Evolutionary conservation across 2,113 vertebrate species (phyloP), one percentile per base, ranked within the genome.

Genomic region (Suricata suricatta): DNA sequence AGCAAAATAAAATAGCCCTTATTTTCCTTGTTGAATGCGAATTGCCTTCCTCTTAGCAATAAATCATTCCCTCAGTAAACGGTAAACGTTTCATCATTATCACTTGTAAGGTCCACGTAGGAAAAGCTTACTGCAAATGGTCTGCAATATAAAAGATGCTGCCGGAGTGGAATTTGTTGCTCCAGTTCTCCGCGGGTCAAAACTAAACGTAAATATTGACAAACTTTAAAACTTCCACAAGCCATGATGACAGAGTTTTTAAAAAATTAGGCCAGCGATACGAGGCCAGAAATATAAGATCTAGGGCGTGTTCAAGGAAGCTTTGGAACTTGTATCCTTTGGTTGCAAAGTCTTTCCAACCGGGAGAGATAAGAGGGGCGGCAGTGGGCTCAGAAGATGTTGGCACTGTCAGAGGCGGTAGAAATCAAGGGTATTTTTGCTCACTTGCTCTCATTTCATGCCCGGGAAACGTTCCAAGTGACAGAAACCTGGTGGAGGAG

Each of bases 191-290:
- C 38, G 14, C 41, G 38, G 31, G 35, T 83, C 96, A 87, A 54
- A 85, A 87, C 35, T 27, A 82, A 81, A 79, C 44, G 41, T 41
- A 74, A 93, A 96, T 77, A 96, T 68, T 90, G 92, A 88, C 74
- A 84, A 79, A 44, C 10, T 88, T 93, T 79, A 64, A 29, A 54
- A 89, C 33, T 72, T 60, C 57, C 1, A 8, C 21, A 57, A 94
- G 11, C 52, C 93, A 87, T 64, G 69, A 47, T 17, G 85, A 54
- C 69, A 92, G 27, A 87, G 88, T 87, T 54, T 82, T 71, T 29
- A 35, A 64, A 50, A 93, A 84, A 57, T 41, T 57, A 41, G 25
- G 72, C 63, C 86, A 93, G n/a, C 29, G 68, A 27, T 66, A 12
- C 44, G 81, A 33, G 44, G 83, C 47, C 72, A 97, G 79, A 83